Evolutionary conservation across 2,797 vertebrate genomes (phyloP), one percentile per base, ranked within the genome.

Genomic region (Lithobates pipiens): DNA sequence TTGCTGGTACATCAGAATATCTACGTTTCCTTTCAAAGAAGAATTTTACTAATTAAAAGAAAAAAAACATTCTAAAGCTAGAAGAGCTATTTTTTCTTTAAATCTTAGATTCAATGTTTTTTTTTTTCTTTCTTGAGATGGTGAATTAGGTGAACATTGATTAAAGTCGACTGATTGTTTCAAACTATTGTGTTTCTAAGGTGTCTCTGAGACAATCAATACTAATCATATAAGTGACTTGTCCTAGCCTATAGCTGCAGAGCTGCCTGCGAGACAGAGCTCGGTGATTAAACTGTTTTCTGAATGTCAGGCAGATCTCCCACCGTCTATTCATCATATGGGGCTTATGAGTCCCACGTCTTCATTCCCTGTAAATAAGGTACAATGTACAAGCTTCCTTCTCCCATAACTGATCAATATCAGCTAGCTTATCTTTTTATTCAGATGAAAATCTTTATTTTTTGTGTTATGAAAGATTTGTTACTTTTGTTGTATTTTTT

Each of bases 141-240:
- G 63, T 10, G 71, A 69, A 76, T 65, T 63, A 75, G 75, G 54
- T 77, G 79, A 87, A 32, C 90, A 91, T 91, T 89, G 93, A 92
- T 92, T 90, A 87, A 65, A 72, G 70, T 86, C 85, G 88, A 88
- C 89, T 87, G 89, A 88, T 90, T 91, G 85, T 90, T 91, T 85
- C n/a, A 83, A 50, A 73, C 42, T 83, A 85, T 72, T 88, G 85
- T 89, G 88, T 88, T 89, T 89, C 29, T 23, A 27, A 91, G 90
- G 80, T 68, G 77, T 79, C 86, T 87, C 80, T 5, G 10, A 25
- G 3, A 8, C 85, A 88, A 88, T 88, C 84, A 63, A 85, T 84
- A 88, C 6, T 46, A 88, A 88, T 89, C 36, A 0, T 89, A 70
- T 79, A 27, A 86, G 77, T 69, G 76, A 87, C 82, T 91, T 82